phyloP scores from a whole-genome alignment of 2,888 invertebrate species.

The Herminia tarsipennalis region DNA sequence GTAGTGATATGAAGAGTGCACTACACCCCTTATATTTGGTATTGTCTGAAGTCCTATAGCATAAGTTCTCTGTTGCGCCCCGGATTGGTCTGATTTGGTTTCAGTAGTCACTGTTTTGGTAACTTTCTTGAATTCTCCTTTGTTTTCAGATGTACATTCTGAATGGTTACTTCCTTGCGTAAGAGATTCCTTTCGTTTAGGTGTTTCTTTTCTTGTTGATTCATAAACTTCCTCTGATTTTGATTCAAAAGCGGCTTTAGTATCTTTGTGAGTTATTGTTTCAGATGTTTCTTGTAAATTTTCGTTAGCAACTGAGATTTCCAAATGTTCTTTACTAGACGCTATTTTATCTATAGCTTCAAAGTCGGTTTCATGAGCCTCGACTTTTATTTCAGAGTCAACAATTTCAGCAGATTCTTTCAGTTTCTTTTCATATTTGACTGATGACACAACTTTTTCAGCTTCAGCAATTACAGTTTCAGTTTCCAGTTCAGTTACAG shows the following conservation, averaged over 20 bases:
- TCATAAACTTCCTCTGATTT: too few species aligned
- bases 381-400: constrained; percentile 9
- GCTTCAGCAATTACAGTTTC: constrained; percentile 3
- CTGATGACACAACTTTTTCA: constrained; percentile 4
- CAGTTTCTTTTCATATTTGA: constrained; percentile 12
- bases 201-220: constrained; percentile 35
- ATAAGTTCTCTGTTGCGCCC: constrained; percentile 63
- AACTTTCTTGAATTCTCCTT: constrained; percentile 17
- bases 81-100: constrained; percentile 13
- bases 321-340: constrained; percentile 12
- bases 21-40: constrained; percentile 65
- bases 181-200: constrained; percentile 17
- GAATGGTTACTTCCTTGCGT: constrained; percentile 14
- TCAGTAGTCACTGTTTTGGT: constrained; percentile 11
- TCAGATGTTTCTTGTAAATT: constrained; percentile 11
- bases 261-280: constrained; percentile 15
- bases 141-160: constrained; percentile 35
- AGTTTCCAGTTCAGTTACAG: constrained; percentile 3
- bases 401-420: constrained; percentile 14
- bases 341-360: constrained; percentile 19
- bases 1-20: constrained; percentile 65
- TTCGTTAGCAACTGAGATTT: constrained; percentile 1
- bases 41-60: constrained; percentile 72
- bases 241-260: constrained; percentile 25
- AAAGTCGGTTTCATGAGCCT: constrained; percentile 5